phyloP scores from a whole-genome alignment of 1,140 invertebrate species.

The Ganaspis sp. region DNA sequence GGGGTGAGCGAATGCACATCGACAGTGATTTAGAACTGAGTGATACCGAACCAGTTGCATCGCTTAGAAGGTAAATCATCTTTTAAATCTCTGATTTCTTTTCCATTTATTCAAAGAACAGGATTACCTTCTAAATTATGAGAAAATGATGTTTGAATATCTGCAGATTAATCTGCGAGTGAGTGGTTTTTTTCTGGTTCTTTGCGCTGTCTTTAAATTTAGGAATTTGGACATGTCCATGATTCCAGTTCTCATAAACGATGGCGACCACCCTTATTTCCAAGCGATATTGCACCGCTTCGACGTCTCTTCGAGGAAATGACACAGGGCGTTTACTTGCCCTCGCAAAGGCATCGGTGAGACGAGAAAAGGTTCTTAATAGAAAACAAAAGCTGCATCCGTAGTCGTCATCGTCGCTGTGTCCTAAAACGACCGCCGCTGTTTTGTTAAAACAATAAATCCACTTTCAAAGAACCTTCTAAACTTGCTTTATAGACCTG shows the following conservation, averaged over 20 bases:
- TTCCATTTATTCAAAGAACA: not conserved
- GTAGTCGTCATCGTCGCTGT: conserved; percentile 21
- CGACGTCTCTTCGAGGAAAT: conserved; percentile 84
- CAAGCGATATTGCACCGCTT: conserved; percentile 84
- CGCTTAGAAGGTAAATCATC: conserved; percentile 78
- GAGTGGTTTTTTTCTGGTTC: not conserved
- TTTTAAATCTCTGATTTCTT: conserved; percentile 3
- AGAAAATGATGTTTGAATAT: not conserved
- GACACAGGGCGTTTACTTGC: conserved; percentile 63
- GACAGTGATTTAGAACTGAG: conserved; percentile 82
- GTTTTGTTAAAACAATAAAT: not conserved
- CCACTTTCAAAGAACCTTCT: not conserved
- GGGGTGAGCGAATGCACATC: conserved; percentile 82
- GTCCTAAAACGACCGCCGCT: not conserved
- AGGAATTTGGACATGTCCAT: conserved; percentile 53
- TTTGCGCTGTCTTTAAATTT: conserved; percentile 38
- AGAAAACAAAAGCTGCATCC: conserved; percentile 21
- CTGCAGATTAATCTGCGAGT: conserved; percentile 6
- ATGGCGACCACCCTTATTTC: conserved; percentile 84
- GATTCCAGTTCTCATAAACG: conserved; percentile 80
- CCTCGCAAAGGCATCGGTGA: conserved; percentile 67
- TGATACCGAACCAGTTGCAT: conserved; percentile 79
- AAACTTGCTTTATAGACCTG: not conserved
- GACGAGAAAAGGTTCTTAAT: conserved; percentile 42
- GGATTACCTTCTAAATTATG: not conserved